Evolutionary conservation across 1,140 invertebrate genomes (phyloP), one percentile per base, ranked within the genome.

Genomic region (Bombus pascuorum): DNA sequence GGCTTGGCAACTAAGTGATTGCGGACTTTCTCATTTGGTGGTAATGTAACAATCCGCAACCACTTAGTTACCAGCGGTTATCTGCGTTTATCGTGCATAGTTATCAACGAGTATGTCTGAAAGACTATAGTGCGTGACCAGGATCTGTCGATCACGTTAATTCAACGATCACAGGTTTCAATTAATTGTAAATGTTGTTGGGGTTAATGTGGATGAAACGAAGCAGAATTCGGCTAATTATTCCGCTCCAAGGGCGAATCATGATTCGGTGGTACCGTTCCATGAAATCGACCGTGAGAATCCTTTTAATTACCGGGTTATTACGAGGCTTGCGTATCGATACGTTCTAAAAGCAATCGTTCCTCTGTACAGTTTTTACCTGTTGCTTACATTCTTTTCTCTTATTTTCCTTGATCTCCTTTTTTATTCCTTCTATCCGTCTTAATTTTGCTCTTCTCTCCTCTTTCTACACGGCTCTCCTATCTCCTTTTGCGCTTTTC

Each of bases 301-400:
- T 81, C 74, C 34, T 82, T 68, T 84, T 87, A 89, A 89, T 89
- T 86, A 83, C 75, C 74, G 32, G 44, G 37, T 85, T 87, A 84
- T 80, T 68, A 77, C 66, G 10, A 88, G 47, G 18, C 47, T 53
- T 22, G 47, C 18, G 47, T 53, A 84, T 42, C 39, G 78, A 81
- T 65, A 39, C 39, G n/a, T 70, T 79, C 28, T 44, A 34, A 9
- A 28, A 22, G 28, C 13, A 42, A 44, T 12, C 68, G 25, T 65
- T 88, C 86, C 83, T 59, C n/a, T 53, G 53, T 15, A 25, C 42
- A 28, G 3, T 3, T 57, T 57, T 34, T 72, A 42, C 15, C 53
- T 53, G 32, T 4, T 37, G 59, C 57, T 13, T 13, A 53, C 34
- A 18, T 66, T 53, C 13, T 32, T 37, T 57, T 53, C 82, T 34